phyloP scores from a whole-genome alignment of 2,888 invertebrate species.

The Isoperla grammatica region DNA sequence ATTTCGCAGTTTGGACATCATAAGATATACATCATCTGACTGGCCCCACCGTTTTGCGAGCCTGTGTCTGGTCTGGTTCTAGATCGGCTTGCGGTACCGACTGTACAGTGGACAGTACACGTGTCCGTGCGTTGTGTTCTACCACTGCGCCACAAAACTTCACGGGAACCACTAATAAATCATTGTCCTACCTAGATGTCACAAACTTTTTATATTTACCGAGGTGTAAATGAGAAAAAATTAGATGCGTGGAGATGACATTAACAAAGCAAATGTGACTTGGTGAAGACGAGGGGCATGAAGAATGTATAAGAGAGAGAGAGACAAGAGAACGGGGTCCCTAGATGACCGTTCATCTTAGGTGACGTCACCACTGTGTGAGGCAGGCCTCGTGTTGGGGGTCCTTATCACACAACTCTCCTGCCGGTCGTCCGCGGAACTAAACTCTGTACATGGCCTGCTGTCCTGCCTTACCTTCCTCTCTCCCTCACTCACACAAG shows the following conservation, averaged over 20 bases:
- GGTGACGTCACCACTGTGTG: slow-evolving; percentile 11
- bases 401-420: slow-evolving; percentile 14
- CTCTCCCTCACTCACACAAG: not conserved
- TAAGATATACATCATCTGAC: slow-evolving; percentile 10
- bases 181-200: too few relatives aligned
- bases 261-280: slow-evolving; percentile 4
- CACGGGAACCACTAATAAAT: too few relatives aligned
- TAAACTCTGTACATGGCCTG: not conserved
- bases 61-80: too few relatives aligned
- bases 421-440: too few relatives aligned
- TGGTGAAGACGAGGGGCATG: not conserved
- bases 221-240: slow-evolving; percentile 11
- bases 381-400: not conserved
- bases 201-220: too few relatives aligned
- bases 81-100: too few relatives aligned
- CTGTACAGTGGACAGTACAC: too few relatives aligned
- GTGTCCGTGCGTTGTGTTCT: too few relatives aligned
- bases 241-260: slow-evolving; percentile 5
- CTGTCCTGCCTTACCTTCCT: not conserved
- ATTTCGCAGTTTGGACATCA: slow-evolving; percentile 11
- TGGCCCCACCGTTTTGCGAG: slow-evolving; percentile 3
- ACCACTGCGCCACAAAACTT: too few relatives aligned
- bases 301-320: slow-evolving; percentile 11
- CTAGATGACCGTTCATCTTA: slow-evolving; percentile 30
- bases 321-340: slow-evolving; percentile 25